Evolutionary conservation across 2,888 invertebrate genomes (phyloP), one percentile per base, ranked within the genome.

Genomic region (Drosophila basisetae): DNA sequence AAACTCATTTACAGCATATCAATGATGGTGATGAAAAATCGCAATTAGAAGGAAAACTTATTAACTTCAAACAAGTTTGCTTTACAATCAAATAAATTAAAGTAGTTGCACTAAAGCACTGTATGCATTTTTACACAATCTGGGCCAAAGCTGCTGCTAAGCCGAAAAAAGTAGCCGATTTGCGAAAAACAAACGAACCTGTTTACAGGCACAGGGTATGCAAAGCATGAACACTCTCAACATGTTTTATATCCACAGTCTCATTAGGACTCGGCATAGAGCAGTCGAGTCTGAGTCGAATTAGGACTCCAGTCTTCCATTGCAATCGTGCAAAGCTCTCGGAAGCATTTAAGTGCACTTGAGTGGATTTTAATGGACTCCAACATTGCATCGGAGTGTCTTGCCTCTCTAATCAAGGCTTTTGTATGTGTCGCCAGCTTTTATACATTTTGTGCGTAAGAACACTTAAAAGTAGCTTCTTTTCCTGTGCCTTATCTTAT

Each of bases 281-380:
- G 16, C 22, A 30, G 33, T 47, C 43, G 25, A 56, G n/a, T 54
- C 47, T n/a, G 39, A 64, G 47, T 69, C n/a, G 58, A 63, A 74
- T 70, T 39, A 35, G 55, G 41, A 65, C 31, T 53, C 30, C 60
- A 47, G 43, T 9, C 22, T 28, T 31, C 47, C 54, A 66, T 64
- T 70, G 66, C 69, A 70, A 67, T 62, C 30, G 73, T 73, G 60
- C 67, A 33, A 76, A 85, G 81, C 75, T 83, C 90, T 90, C 87
- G 90, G 90, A 90, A 90, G 77, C 86, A 70, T 90, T 90, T 87
- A 87, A 89, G 89, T 89, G 83, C 90, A 87, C 89, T 87, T 87
- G 86, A 87, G 90, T 89, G 86, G 82, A 87, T 87, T 90, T 90
- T 87, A 87, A 87, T 87, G 87, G 90, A 90, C 89, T 80, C 61